Percentiles rank a stretch among this genome's conserved stretches.
Evolutionary conservation across 2,113 vertebrate species (phyloP).

Genomic region (Semnornis frantzii): DNA sequence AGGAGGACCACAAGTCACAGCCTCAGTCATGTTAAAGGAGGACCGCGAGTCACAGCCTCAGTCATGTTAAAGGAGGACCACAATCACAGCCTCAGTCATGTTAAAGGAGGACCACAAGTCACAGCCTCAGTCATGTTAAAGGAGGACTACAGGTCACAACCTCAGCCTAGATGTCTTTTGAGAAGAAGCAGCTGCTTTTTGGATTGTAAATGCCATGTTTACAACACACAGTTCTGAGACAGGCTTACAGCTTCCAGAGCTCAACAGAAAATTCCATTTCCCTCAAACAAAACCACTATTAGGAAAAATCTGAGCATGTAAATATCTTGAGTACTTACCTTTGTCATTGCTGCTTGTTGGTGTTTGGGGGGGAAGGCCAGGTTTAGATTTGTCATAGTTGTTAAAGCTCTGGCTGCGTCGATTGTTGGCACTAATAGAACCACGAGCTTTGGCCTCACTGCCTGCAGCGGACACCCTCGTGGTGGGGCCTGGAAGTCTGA

Average conservation of each 20-base stretch:
- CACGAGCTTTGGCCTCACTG: conserved; percentile 86
- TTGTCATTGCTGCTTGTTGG: conserved; percentile 73
- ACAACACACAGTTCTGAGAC: neutral
- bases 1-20: neutral
- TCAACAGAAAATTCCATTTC: neutral
- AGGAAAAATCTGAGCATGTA: neutral
- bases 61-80: too few relatives aligned
- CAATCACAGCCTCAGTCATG: neutral
- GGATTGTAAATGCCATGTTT: neutral
- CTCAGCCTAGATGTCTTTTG: neutral
- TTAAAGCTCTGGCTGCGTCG: conserved; percentile 95
- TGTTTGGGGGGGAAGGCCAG: conserved; percentile 74
- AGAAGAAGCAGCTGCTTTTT: neutral
- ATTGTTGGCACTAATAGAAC: conserved; percentile 83
- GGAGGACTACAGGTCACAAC: neutral
- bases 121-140: neutral
- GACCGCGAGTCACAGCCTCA: neutral
- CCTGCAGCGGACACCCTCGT: conserved; percentile 86
- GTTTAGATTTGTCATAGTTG: conserved; percentile 91
- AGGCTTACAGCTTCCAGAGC: neutral
- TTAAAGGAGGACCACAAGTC: neutral
- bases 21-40: neutral
- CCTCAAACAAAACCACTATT: rapidly evolving
- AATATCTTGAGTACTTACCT: conserved; percentile 76
- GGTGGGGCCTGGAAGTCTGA: conserved; percentile 93